These are phyloP conservation scores for Hipparchia semele DNA, from an alignment of 2,888 invertebrate genomes.

Conservation along the genomic window DNA sequence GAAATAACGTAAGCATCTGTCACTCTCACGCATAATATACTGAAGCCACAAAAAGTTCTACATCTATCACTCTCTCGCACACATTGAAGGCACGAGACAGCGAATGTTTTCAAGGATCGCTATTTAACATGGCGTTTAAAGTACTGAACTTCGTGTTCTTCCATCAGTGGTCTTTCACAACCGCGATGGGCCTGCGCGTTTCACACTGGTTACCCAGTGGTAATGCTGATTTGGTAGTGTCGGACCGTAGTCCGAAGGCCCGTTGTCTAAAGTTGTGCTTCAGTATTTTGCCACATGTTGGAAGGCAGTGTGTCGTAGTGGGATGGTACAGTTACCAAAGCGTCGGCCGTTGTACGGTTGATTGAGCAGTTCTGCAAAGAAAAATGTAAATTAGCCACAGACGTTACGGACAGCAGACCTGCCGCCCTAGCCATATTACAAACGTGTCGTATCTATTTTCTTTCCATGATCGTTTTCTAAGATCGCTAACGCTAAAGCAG, in stretches of 20 bases:
- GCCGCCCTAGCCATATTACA: too few species aligned
- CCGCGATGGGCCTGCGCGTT: slow-evolving; percentile 55
- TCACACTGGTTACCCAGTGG: slow-evolving; percentile 47
- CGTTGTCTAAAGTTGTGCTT: slow-evolving; percentile 70
- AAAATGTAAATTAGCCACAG: not conserved
- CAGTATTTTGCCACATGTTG: slow-evolving; percentile 75
- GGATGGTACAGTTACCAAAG: slow-evolving; percentile 88
- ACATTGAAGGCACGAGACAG: slow-evolving; percentile 12
- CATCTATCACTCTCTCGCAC: slow-evolving; percentile 16
- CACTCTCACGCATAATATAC: slow-evolving; percentile 29
- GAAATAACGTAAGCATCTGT: slow-evolving; percentile 26
- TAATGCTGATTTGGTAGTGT: slow-evolving; percentile 63
- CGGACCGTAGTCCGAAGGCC: slow-evolving; percentile 51
- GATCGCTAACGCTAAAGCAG: too few species aligned
- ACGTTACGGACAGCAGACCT: not conserved
- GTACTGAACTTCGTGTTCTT: slow-evolving; percentile 17
- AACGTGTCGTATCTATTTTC: too few species aligned
- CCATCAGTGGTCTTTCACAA: slow-evolving; percentile 70
- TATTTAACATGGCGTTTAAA: slow-evolving; percentile 27
- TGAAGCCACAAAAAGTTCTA: slow-evolving; percentile 19
- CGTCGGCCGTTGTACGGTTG: slow-evolving; percentile 86
- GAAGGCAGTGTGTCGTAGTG: slow-evolving; percentile 86
- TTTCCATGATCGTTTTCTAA: too few species aligned
- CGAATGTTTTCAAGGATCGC: slow-evolving; percentile 28
- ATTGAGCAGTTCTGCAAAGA: slow-evolving; percentile 86